phyloP scores from a whole-genome alignment of 2,888 invertebrate genomes.

The Tethea ocularis region DNA sequence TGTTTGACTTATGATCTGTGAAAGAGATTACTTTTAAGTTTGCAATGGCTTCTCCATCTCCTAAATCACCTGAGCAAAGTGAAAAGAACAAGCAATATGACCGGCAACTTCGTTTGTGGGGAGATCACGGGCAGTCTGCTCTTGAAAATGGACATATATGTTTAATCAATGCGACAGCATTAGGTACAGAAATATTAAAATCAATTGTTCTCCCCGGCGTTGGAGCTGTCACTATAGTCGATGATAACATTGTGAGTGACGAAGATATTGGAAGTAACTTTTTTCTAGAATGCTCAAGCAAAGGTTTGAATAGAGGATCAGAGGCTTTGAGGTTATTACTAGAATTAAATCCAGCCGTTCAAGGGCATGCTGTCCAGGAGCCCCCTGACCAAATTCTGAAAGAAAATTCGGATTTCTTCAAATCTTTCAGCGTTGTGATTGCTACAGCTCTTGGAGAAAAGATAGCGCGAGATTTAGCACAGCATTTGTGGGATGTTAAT shows the following conservation, averaged over 20 bases:
- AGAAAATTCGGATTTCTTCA: constrained; percentile 95
- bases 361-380: constrained; percentile 96
- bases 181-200: constrained; percentile 97
- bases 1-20: too few species aligned
- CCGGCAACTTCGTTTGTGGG: constrained; percentile 96
- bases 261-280: constrained; percentile 98
- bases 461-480: constrained; percentile 88
- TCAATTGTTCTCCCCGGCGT: constrained; percentile 97
- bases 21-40: too few species aligned
- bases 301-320: constrained; percentile 93
- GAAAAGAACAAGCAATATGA: constrained; percentile 92
- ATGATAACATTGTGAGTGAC: constrained; percentile 92
- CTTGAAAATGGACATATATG: constrained; percentile 96
- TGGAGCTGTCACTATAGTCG: constrained; percentile 96
- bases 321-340: constrained; percentile 91
- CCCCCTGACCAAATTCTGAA: constrained; percentile 92
- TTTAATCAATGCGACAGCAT: constrained; percentile 95
- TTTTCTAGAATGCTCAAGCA: constrained; percentile 92
- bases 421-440: constrained; percentile 93
- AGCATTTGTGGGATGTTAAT: constrained; percentile 92
- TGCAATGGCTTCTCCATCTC: constrained; percentile 86
- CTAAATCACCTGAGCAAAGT: constrained; percentile 89
- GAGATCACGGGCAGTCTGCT: constrained; percentile 97
- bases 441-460: constrained; percentile 91
- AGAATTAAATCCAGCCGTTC: constrained; percentile 96